Evolutionary conservation across 2,797 vertebrate genomes (phyloP).

Genomic region (Chaenodraco wilsoni): DNA sequence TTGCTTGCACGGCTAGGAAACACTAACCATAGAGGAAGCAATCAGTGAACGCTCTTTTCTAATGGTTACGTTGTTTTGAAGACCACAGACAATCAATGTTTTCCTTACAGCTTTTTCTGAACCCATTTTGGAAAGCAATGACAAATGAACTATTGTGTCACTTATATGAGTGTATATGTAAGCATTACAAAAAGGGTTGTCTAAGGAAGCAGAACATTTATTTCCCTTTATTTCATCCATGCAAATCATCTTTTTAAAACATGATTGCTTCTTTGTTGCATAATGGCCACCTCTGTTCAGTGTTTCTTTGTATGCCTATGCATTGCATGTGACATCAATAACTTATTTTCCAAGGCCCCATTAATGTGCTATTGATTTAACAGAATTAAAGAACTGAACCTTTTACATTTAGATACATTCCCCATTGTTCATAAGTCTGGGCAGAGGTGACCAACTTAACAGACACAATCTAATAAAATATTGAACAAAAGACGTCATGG

Average conservation of each 20-base stretch:
- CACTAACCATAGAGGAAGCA: background rate
- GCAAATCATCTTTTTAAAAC: background rate
- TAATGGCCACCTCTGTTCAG: background rate
- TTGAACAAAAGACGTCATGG: constrained; percentile 15
- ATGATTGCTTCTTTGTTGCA: background rate
- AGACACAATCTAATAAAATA: constrained; percentile 46
- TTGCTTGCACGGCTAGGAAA: background rate
- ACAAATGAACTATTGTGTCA: background rate
- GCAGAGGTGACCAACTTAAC: constrained; percentile 9
- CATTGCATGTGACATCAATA: constrained; percentile 5
- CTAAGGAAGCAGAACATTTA: background rate
- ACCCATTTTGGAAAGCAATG: background rate
- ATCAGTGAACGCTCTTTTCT: constrained; percentile 1
- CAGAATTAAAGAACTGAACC: constrained; percentile 21
- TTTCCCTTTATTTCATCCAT: background rate
- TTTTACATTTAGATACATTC: constrained; percentile 5
- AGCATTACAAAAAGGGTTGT: background rate
- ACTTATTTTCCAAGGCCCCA: constrained; percentile 36
- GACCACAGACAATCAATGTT: background rate
- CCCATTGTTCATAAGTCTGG: constrained; percentile 4
- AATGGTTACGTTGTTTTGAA: background rate
- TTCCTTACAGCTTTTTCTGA: background rate
- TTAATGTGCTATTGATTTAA: constrained; percentile 38
- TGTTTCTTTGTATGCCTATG: constrained; percentile 4
- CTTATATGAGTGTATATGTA: background rate